Conservation (phyloP, 2,113 vertebrate species). For the Scortum barcoo region DNA sequence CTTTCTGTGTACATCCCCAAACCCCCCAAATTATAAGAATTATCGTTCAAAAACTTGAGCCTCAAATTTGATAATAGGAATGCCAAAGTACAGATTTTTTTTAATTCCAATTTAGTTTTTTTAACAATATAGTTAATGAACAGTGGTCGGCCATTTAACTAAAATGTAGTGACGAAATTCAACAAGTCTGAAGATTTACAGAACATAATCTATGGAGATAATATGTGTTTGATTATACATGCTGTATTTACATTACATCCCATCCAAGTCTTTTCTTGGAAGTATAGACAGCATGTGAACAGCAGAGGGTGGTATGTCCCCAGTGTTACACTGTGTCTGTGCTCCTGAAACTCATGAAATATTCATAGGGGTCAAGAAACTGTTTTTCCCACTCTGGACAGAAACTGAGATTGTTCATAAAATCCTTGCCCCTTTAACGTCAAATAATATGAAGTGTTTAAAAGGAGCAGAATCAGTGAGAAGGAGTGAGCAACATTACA, state of each 20-base stretch:
- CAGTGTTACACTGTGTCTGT: background rate
- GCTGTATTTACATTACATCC: background rate
- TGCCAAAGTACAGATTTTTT: background rate
- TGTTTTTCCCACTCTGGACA: background rate
- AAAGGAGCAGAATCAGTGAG: background rate
- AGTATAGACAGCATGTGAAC: background rate
- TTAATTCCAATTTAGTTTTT: no score
- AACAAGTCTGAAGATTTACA: background rate
- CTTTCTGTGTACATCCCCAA: background rate
- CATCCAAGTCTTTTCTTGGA: background rate
- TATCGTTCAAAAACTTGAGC: no score
- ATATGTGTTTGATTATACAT: background rate
- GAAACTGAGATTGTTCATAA: background rate
- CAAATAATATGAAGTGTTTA: background rate
- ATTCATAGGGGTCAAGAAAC: background rate
- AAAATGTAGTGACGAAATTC: no score
- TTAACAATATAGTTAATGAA: no score
- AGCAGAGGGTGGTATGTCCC: conserved; percentile 44
- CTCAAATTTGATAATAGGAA: background rate
- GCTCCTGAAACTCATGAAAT: background rate
- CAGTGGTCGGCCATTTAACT: no score
- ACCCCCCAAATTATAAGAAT: background rate
- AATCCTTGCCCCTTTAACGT: background rate
- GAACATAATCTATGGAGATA: background rate
- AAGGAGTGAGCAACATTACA: background rate